Base-by-base conservation (phyloP, 53 echinoderm and acorn worm genomes). In the Echinarachnius parma region DNA sequence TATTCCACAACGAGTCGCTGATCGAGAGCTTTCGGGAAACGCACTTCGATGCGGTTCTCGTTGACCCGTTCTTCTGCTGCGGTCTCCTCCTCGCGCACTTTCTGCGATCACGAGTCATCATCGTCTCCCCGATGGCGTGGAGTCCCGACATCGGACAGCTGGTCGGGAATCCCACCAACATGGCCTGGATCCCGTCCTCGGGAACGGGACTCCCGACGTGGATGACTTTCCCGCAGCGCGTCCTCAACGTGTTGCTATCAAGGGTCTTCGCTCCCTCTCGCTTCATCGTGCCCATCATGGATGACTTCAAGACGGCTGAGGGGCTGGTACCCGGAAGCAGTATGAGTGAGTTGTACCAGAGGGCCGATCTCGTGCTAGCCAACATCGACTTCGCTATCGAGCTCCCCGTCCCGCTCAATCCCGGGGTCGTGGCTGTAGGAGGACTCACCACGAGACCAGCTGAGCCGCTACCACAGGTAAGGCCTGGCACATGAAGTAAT, bases 321-420 rank as follows among this genome's bases (percentile, higher is more conserved):
- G 60, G 60, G 2, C 34, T 60, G 0, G 60, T 60, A 1, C 60
- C 60, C 5, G 34, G 21, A 9, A 33, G 21, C 32, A 19, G 32
- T 1, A 60, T 60, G 74, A 69, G 9, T 53, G 61, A 46, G 34
- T 5, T 60, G 60, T 60, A 60, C 60, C 60, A 60, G 34, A 60
- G 60, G 21, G 78, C 83, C n/a, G 91, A 86, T 13, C 25, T 90
- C 28, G 54, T 86, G 61, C 54, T 90, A 19, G 75, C 79, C 37
- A 86, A 82, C 54, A 79, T 83, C 21, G 91, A 90, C 55, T 78
- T 86, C 23, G 22, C 82, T 1, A 24, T 48, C 2, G 91, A 90
- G 45, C 75, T 64, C 52, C 48, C 83, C 0, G 39, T 61, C 2
- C 76, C 91, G 20, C 59, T 82, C 4, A 86, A 79, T 25, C 91